These are phyloP conservation scores for Melitaea athalia DNA, from an alignment of 2,888 invertebrate species.

Conservation along the genomic window DNA sequence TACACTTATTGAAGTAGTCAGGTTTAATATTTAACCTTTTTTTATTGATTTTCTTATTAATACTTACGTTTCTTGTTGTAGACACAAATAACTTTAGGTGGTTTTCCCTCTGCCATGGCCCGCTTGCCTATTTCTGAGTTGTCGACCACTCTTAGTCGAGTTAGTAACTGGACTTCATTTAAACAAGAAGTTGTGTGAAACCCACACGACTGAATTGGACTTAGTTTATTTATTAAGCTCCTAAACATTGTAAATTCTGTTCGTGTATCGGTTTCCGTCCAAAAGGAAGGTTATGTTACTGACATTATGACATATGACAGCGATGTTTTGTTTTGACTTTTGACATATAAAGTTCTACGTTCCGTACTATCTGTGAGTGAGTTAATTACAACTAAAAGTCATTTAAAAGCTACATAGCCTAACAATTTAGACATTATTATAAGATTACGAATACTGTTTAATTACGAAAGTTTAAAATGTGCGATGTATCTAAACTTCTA, in stretches of 20 bases:
- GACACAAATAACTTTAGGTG: constrained; percentile 96
- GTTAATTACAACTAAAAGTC: too few relatives aligned
- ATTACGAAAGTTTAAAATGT: too few relatives aligned
- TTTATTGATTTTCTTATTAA: neutral
- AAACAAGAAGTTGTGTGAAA: constrained; percentile 83
- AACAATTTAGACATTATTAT: neutral
- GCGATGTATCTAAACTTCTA: too few relatives aligned
- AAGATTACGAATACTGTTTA: too few relatives aligned
- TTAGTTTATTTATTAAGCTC: constrained; percentile 55
- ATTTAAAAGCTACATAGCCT: too few relatives aligned
- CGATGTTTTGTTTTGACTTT: constrained; percentile 18
- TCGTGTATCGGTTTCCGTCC: constrained; percentile 8
- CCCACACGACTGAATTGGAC: constrained; percentile 47
- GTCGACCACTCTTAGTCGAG: constrained; percentile 95
- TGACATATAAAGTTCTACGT: neutral
- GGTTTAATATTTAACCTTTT: neutral
- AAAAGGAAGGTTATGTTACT: constrained; percentile 32
- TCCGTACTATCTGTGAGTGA: neutral
- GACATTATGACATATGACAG: constrained; percentile 21
- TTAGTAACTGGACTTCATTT: constrained; percentile 87
- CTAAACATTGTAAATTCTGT: constrained; percentile 60
- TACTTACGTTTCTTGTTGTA: constrained; percentile 88
- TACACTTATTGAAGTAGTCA: neutral
- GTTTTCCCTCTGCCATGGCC: constrained; percentile 96
- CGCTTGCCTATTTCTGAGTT: constrained; percentile 97